These are phyloP conservation scores for Apis florea DNA, from an alignment of 1,140 invertebrate genomes.

Conservation along the genomic window DNA sequence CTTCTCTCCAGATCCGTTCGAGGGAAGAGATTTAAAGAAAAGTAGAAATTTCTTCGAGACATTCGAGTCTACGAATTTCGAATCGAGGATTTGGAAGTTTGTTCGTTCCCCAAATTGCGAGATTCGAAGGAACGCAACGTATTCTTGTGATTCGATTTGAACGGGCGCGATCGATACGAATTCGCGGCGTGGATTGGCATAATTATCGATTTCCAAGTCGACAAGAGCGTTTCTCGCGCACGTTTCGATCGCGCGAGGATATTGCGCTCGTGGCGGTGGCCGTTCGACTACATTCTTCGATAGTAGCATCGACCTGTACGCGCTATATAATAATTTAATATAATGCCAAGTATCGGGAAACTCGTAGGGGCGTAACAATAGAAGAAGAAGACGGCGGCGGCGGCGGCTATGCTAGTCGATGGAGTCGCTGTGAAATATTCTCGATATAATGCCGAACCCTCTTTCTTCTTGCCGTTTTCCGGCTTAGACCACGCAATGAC, in stretches of 20 bases:
- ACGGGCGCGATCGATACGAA: conserved; percentile 6
- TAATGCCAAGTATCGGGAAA: conserved; percentile 70
- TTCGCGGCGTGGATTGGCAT: conserved; percentile 39
- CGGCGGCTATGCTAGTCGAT: conserved; percentile 49
- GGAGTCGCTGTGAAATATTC: conserved; percentile 64
- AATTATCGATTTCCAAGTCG: conserved; percentile 52
- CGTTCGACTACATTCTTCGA: conserved; percentile 20
- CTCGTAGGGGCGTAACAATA: conserved; percentile 66
- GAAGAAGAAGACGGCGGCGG: no score
- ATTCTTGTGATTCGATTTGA: neutral
- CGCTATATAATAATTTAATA: conserved; percentile 71
- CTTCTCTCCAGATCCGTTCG: neutral
- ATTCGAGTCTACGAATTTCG: no score
- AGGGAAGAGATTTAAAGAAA: neutral
- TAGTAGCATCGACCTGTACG: conserved; percentile 46
- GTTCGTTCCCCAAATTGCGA: neutral
- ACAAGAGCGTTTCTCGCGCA: conserved; percentile 41
- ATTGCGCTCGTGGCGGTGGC: conserved; percentile 3
- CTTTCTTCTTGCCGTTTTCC: conserved; percentile 44
- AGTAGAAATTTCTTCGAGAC: neutral
- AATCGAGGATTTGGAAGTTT: neutral
- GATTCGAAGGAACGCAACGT: no score
- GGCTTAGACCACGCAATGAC: conserved; percentile 55
- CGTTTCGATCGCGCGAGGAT: conserved; percentile 28
- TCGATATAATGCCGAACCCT: conserved; percentile 49